These are phyloP conservation scores for Sciaenops ocellatus DNA, from an alignment of 2,797 vertebrate genomes.

Conservation along the genomic window DNA sequence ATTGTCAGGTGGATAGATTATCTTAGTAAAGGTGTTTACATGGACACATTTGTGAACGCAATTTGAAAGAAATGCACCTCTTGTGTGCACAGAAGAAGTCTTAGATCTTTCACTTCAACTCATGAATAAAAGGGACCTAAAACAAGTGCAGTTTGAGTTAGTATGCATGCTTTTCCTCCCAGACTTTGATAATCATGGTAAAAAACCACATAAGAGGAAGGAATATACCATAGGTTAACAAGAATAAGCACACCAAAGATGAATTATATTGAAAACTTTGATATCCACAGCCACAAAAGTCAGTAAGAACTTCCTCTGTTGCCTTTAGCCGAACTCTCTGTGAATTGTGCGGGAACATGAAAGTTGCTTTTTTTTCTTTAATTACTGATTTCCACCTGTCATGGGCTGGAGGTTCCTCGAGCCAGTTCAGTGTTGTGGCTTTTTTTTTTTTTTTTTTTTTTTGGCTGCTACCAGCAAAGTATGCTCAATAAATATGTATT, in stretches of 20 bases:
- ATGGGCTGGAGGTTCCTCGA: background rate
- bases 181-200: background rate
- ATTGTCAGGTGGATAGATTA: no score
- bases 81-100: no score
- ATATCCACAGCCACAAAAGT: no score
- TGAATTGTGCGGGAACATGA: background rate
- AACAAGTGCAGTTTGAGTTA: no score
- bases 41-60: no score
- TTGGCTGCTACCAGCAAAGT: background rate
- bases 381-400: conserved; percentile 7
- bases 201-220: background rate
- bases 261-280: background rate
- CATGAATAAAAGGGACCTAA: no score
- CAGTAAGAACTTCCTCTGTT: background rate
- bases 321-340: background rate
- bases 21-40: no score
- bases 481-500: background rate
- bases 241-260: background rate
- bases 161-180: no score
- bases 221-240: no score
- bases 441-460: background rate
- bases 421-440: background rate
- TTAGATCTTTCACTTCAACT: no score
- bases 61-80: no score
- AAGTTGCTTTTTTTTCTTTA: background rate